phyloP scores from a whole-genome alignment of 53 echinoderm and acorn worm genomes.

The Holothuria leucospilota region DNA sequence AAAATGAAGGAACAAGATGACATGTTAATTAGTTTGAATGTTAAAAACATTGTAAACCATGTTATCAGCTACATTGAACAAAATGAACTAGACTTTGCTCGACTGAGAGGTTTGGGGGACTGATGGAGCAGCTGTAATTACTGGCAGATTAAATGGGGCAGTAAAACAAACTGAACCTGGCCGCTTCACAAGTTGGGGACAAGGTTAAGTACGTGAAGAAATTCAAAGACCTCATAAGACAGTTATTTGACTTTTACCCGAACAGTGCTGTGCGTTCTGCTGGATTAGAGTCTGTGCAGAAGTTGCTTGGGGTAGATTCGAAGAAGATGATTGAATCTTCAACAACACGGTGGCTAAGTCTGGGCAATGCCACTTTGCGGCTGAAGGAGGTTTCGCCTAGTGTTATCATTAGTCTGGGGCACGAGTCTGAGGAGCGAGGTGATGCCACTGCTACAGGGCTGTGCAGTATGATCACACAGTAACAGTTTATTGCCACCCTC shows the following conservation, averaged over 20 bases:
- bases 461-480: conserved; percentile 35
- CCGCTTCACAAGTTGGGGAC: conserved; percentile 55
- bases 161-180: conserved; percentile 63
- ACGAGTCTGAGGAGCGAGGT: conserved; percentile 59
- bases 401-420: conserved; percentile 54
- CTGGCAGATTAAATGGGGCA: conserved; percentile 58
- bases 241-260: conserved; percentile 57
- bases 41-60: background rate
- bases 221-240: conserved; percentile 37
- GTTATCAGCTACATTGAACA: conserved; percentile 48
- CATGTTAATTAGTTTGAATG: conserved; percentile 40
- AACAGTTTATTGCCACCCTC: conserved; percentile 56
- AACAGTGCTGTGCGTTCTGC: conserved; percentile 48
- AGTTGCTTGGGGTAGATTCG: no score
- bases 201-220: conserved; percentile 4
- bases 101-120: conserved; percentile 62
- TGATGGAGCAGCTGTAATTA: conserved; percentile 73
- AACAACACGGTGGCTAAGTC: conserved; percentile 59
- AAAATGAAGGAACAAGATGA: background rate
- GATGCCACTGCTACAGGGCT: conserved; percentile 61
- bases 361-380: conserved; percentile 41
- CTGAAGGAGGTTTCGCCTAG: conserved; percentile 41
- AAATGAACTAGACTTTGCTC: conserved; percentile 19
- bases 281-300: conserved; percentile 11
- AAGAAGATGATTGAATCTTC: conserved; percentile 53